Evolutionary conservation across 2,113 vertebrate species (phyloP), one percentile per base, ranked within the genome.

Genomic region (Brachionichthys hirsutus): DNA sequence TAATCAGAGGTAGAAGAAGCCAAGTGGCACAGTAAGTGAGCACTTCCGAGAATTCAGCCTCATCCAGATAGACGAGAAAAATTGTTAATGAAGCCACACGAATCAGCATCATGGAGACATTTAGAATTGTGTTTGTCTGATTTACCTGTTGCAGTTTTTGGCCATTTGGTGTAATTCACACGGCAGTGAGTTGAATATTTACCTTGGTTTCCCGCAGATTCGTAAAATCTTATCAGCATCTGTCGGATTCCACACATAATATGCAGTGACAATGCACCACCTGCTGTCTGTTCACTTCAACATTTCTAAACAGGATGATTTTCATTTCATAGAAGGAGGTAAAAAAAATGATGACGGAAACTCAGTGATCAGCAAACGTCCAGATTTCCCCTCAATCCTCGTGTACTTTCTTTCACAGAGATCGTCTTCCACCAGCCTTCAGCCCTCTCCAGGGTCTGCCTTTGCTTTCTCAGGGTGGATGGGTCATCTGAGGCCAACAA

Each of bases 401-500:
- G 2, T 19, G n/a, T 24, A 3, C 11, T 55, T 20, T 9, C 41
- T 64, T 55, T 45, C n/a, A 12, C 5, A 35, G 13, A 24, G 36
- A 54, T 19, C 8, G 11, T 14, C 17, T 19, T 20, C 12, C 13
- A 12, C 47, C 13, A 46, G 54, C 11, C 24, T 8, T 30, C 13
- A 46, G 54, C 22, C 22, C 22, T 47, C 2, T 45, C 15, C n/a
- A 9, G 17, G 12, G 15, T 64, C 36, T 38, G 12, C 36, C 36
- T 12, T 12, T 38, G 36, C 9, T 50, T 58, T 4, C 17, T 51
- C 3, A 50, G 19, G 46, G 12, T 20, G 22, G 6, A 53, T 13
- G 19, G 45, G 34, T 35, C 51, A 61, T 54, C 20, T 70, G 16
- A 67, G 53, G 52, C 15, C 42, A 67, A 22, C 56, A 50, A 62